A percentile compares a stretch with the other conserved stretches of the same genome.
phyloP scores from a whole-genome alignment of 2,113 vertebrate species.

The Atherinomorus stipes region DNA sequence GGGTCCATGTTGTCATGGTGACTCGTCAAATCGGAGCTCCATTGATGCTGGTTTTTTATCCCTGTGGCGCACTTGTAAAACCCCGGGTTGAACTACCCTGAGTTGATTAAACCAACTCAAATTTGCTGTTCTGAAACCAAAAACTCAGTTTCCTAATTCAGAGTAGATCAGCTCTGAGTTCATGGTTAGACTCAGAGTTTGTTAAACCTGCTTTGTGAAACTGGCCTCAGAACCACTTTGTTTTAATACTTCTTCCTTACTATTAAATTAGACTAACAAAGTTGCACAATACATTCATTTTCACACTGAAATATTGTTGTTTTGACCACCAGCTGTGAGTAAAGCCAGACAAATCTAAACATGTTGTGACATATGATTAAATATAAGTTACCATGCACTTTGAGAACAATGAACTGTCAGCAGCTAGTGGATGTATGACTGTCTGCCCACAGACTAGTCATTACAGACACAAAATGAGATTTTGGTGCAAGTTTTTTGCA shows the following conservation, averaged over 20 bases:
- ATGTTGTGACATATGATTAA: constrained; percentile 36
- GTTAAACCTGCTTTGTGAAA: too few relatives aligned
- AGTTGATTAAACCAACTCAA: too few relatives aligned
- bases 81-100: too few relatives aligned
- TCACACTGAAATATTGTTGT: background rate
- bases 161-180: too few relatives aligned
- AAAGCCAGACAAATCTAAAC: constrained; percentile 30
- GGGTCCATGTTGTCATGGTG: too few relatives aligned
- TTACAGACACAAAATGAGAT: constrained; percentile 38
- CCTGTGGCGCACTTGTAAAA: too few relatives aligned
- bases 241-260: too few relatives aligned
- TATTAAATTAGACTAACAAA: background rate
- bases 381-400: constrained; percentile 33
- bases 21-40: too few relatives aligned
- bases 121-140: too few relatives aligned
- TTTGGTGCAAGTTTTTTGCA: constrained; percentile 26
- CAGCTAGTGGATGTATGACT: constrained; percentile 31
- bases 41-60: too few relatives aligned
- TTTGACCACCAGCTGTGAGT: constrained; percentile 2
- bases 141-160: too few relatives aligned
- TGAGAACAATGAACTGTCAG: constrained; percentile 62
- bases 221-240: background rate
- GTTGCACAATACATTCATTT: background rate
- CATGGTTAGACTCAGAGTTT: too few relatives aligned
- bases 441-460: constrained; percentile 40